phyloP scores from a whole-genome alignment of 2,113 vertebrate species.

The Tricholaema leucomelas region DNA sequence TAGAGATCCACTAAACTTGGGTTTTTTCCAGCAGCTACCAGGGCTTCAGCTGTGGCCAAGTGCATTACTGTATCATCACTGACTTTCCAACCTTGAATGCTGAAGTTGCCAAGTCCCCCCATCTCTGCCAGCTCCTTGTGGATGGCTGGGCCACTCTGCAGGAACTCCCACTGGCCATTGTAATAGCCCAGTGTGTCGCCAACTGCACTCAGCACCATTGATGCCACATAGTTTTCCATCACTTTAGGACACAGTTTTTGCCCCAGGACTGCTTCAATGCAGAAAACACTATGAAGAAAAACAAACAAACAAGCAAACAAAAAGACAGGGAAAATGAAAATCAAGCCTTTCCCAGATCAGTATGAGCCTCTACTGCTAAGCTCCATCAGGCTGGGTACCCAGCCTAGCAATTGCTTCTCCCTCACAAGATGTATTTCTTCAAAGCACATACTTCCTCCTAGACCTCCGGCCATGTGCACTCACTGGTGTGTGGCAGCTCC shows the following conservation, averaged over 20 bases:
- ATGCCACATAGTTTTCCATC: constrained; percentile 75
- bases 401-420: fast-evolving
- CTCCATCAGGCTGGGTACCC: background rate
- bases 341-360: background rate
- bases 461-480: fast-evolving
- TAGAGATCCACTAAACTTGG: constrained; percentile 55
- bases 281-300: background rate
- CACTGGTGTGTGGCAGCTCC: background rate
- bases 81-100: constrained; percentile 70
- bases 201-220: constrained; percentile 80
- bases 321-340: background rate
- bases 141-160: constrained; percentile 65
- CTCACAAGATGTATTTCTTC: background rate
- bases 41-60: constrained; percentile 82
- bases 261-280: background rate
- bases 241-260: background rate
- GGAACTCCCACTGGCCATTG: constrained; percentile 79
- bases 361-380: background rate
- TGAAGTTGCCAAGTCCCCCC: constrained; percentile 75
- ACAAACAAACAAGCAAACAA: background rate
- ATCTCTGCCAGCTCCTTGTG: constrained; percentile 72
- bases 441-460: background rate
- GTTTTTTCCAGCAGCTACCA: constrained; percentile 62
- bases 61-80: constrained; percentile 88
- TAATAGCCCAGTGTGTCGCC: constrained; percentile 79